Percentiles rank a stretch among this genome's conserved stretches.
Evolutionary conservation across 2,797 vertebrate genomes (phyloP).

Genomic region (Aplochiton taeniatus): DNA sequence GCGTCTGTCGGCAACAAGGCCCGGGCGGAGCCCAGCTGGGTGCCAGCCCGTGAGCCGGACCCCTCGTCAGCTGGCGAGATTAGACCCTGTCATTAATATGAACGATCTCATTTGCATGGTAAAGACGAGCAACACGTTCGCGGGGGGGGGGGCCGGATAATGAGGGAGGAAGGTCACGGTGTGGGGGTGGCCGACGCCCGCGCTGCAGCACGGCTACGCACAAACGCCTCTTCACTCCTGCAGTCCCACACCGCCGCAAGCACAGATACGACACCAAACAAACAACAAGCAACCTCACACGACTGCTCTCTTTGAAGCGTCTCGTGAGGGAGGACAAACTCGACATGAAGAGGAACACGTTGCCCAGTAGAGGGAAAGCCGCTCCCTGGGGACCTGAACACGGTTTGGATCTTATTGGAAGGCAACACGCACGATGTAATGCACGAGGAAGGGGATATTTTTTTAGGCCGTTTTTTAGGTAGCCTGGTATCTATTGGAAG

Average conservation of each 20-base stretch:
- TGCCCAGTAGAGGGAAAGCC: slow-evolving; percentile 53
- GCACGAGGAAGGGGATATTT: no score
- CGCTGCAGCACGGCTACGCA: no score
- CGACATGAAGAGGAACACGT: slow-evolving; percentile 61
- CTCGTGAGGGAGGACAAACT: slow-evolving; percentile 48
- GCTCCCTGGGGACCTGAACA: slow-evolving; percentile 50
- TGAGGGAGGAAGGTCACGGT: slow-evolving; percentile 30
- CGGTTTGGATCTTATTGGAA: no score
- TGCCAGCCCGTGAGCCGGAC: slow-evolving; percentile 43
- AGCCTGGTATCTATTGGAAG: no score
- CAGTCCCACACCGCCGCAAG: no score
- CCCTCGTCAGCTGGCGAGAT: slow-evolving; percentile 63
- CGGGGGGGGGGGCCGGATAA: slow-evolving; percentile 10
- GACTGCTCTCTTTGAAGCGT: background rate
- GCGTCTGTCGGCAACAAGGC: slow-evolving; percentile 2
- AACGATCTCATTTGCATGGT: slow-evolving; percentile 58
- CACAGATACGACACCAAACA: no score
- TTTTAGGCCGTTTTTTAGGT: no score
- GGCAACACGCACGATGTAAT: no score
- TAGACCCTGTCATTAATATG: slow-evolving; percentile 70
- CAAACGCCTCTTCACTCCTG: no score
- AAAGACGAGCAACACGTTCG: slow-evolving; percentile 35
- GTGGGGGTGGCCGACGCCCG: background rate
- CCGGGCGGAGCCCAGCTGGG: slow-evolving; percentile 55
- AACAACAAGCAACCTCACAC: no score